Evolutionary conservation across 2,797 vertebrate genomes (phyloP).

Genomic region (Varecia variegata): DNA sequence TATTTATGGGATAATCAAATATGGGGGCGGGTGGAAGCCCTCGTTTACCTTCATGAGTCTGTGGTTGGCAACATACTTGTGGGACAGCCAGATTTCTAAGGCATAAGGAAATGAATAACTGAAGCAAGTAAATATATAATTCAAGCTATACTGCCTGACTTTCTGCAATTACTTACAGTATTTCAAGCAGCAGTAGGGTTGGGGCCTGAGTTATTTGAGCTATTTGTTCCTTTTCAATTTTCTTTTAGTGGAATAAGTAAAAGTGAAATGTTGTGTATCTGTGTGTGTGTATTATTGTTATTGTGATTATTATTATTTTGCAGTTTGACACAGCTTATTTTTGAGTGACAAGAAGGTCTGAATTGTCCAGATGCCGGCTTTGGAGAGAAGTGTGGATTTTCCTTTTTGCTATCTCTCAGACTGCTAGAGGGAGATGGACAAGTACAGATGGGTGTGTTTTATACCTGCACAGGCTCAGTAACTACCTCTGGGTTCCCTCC

Average conservation of each 20-base stretch:
- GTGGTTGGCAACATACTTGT: background rate
- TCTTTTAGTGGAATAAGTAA: constrained; percentile 10
- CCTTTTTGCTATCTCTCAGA: background rate
- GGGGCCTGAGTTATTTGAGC: background rate
- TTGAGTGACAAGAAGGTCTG: background rate
- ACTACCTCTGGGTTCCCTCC: constrained; percentile 66
- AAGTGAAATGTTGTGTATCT: accelerated
- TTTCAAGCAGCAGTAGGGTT: background rate
- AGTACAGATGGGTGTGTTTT: background rate
- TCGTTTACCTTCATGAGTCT: background rate
- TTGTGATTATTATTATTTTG: background rate
- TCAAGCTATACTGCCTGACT: background rate
- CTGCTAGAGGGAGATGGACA: background rate
- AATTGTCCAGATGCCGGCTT: background rate
- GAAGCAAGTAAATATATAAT: background rate
- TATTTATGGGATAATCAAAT: constrained; percentile 38
- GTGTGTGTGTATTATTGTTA: background rate
- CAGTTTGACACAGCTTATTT: background rate
- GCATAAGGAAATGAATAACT: constrained; percentile 2
- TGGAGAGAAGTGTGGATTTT: background rate
- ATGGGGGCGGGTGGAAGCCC: background rate
- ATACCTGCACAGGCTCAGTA: constrained; percentile 62
- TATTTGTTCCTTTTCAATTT: constrained; percentile 1
- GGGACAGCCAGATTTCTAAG: background rate
- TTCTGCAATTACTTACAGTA: background rate